Conservation (phyloP, 92 coral and sea anemone species). For the Metridium senile region DNA sequence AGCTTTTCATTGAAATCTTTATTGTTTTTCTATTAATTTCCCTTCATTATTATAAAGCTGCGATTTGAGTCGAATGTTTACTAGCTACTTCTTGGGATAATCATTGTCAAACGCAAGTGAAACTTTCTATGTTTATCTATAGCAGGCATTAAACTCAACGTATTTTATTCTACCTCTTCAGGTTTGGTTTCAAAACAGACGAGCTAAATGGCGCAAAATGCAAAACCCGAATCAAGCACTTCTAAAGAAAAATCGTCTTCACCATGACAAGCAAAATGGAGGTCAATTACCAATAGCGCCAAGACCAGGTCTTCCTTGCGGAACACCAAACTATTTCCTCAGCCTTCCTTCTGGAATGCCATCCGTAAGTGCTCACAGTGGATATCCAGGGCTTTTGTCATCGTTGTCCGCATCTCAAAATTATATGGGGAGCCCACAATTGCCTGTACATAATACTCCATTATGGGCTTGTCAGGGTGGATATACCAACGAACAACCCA, state of each 20-base stretch:
- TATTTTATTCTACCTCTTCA: no score
- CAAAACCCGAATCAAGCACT: constrained; percentile 91
- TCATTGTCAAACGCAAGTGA: no score
- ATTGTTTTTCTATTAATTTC: no score
- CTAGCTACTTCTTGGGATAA: no score
- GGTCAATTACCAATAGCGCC: constrained; percentile 98
- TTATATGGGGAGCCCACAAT: constrained; percentile 88
- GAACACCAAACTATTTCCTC: constrained; percentile 89
- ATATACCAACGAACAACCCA: constrained; percentile 74
- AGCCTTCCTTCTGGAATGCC: constrained; percentile 89
- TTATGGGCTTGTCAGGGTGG: constrained; percentile 97
- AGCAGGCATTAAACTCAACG: no score
- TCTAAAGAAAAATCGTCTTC: constrained; percentile 80
- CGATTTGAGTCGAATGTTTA: no score
- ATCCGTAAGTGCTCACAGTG: constrained; percentile 74
- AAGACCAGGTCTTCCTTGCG: constrained; percentile 92
- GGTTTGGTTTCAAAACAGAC: constrained; percentile 99
- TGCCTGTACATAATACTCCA: constrained; percentile 87
- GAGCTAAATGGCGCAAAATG: constrained; percentile 98
- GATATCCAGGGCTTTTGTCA: constrained; percentile 84
- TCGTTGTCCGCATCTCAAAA: constrained; percentile 81
- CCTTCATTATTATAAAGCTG: no score
- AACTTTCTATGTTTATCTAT: no score
- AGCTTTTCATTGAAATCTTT: no score
- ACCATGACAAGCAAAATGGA: constrained; percentile 66